Percentiles rank a stretch among this genome's conserved stretches.
Evolutionary conservation across 2,113 vertebrate genomes (phyloP).

Genomic region (Osmerus eperlanus): DNA sequence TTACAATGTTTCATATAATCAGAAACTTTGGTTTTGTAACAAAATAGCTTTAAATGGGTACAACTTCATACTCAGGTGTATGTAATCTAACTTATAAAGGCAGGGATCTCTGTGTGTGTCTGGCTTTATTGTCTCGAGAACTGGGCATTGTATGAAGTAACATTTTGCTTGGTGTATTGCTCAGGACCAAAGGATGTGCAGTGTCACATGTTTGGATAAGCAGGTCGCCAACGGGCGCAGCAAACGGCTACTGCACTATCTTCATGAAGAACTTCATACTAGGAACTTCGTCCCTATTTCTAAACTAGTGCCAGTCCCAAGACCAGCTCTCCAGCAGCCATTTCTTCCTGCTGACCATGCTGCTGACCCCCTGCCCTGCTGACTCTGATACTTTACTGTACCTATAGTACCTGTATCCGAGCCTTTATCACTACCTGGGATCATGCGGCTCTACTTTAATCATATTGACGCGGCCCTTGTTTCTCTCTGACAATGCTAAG

Average conservation of each 20-base stretch:
- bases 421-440: not conserved
- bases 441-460: conserved; percentile 23
- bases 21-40: no score
- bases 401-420: no score
- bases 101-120: no score
- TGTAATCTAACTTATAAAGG: no score
- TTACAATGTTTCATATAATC: no score
- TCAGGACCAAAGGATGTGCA: not conserved
- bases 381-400: conserved; percentile 16
- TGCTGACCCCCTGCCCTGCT: conserved; percentile 27
- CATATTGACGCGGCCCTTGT: conserved; percentile 18
- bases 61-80: no score
- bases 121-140: no score
- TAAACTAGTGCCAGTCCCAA: not conserved
- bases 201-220: not conserved
- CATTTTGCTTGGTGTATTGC: no score
- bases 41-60: no score
- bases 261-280: not conserved
- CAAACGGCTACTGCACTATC: not conserved
- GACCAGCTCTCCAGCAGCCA: not conserved
- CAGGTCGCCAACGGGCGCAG: no score
- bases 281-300: not conserved
- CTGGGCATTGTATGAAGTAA: no score
- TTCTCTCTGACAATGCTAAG: conserved; percentile 24
- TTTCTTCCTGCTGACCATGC: conserved; percentile 5